Evolutionary conservation across 2,113 vertebrate genomes (phyloP).

Genomic region (Tyto alba): DNA sequence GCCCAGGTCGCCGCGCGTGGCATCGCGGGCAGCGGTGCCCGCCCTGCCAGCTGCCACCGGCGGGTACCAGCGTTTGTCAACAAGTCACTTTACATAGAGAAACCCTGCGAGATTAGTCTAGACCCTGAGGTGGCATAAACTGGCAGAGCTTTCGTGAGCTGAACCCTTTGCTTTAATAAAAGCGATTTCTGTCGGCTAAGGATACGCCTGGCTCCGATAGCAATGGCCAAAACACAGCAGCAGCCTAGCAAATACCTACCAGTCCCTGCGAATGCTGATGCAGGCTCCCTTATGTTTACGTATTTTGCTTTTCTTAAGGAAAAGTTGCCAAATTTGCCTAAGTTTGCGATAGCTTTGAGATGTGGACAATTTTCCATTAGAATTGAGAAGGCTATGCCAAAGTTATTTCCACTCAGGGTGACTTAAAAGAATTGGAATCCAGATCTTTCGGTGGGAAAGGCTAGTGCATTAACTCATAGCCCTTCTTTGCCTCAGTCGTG

Average conservation of each 20-base stretch:
- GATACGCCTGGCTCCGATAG: neutral
- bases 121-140: neutral
- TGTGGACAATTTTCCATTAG: slow-evolving; percentile 43
- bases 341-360: slow-evolving; percentile 37
- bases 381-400: slow-evolving; percentile 20
- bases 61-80: neutral
- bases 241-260: neutral
- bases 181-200: neutral
- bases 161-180: neutral
- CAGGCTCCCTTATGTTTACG: neutral
- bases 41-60: fast-evolving
- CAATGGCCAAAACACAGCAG: neutral
- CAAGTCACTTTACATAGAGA: neutral
- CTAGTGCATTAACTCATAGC: slow-evolving; percentile 4
- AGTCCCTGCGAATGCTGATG: neutral
- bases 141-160: neutral
- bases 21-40: fast-evolving
- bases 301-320: neutral
- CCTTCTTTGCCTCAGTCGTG: slow-evolving; percentile 19
- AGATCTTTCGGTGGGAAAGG: slow-evolving; percentile 32
- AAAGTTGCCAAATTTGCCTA: neutral
- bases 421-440: slow-evolving; percentile 58
- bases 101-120: neutral
- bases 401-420: slow-evolving; percentile 44
- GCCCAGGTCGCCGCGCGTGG: neutral